Percentiles rank a stretch among this genome's conserved stretches.
Evolutionary conservation across 2,797 vertebrate genomes (phyloP).

Genomic region (Bovichtus variegatus): DNA sequence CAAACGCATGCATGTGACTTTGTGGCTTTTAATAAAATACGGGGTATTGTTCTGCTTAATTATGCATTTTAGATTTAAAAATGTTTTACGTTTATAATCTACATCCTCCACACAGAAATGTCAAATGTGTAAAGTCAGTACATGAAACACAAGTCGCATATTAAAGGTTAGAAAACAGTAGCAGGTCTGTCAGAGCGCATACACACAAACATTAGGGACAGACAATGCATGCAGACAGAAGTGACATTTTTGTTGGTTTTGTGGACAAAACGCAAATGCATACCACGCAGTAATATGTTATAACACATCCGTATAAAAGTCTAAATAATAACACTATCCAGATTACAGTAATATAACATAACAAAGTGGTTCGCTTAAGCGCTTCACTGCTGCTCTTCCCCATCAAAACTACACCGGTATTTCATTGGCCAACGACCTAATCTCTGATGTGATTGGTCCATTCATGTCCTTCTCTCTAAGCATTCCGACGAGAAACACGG

Average conservation of each 20-base stretch:
- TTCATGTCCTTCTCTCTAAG: constrained; percentile 29
- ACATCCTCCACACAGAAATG: neutral
- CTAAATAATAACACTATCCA: neutral
- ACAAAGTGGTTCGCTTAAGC: neutral
- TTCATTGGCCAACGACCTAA: constrained; percentile 26
- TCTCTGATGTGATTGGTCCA: constrained; percentile 53
- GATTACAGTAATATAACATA: no score
- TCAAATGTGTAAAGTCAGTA: no score
- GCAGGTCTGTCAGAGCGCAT: neutral
- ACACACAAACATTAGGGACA: neutral
- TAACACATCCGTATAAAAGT: neutral
- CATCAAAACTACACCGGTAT: neutral
- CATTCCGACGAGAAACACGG: constrained; percentile 70
- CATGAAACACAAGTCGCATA: neutral
- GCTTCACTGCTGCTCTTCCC: neutral
- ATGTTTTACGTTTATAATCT: neutral
- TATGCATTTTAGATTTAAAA: neutral
- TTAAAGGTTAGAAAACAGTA: neutral
- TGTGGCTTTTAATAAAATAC: no score
- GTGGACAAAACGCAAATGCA: neutral
- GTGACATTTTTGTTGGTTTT: no score
- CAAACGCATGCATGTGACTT: no score
- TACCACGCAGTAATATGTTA: neutral
- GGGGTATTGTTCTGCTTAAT: neutral
- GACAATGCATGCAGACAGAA: neutral